These are phyloP conservation scores for Charanyca ferruginea DNA, from an alignment of 2,888 invertebrate species.

Conservation along the genomic window DNA sequence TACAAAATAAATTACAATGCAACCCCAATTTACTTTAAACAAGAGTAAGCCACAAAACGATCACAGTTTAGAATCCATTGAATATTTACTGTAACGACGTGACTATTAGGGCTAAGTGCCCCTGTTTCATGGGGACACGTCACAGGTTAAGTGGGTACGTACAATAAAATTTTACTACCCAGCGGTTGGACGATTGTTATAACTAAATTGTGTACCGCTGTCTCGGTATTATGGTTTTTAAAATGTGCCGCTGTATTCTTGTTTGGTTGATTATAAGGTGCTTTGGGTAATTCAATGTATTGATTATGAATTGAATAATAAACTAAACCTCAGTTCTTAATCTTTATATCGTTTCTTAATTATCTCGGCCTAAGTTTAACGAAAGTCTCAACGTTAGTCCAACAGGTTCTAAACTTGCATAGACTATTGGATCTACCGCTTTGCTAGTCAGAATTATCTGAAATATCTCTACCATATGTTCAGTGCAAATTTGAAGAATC, in stretches of 20 bases:
- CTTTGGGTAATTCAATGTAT: background rate
- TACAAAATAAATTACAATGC: background rate
- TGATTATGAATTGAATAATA: background rate
- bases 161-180: constrained; percentile 84
- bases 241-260: background rate
- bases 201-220: constrained; percentile 60
- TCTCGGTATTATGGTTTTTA: constrained; percentile 23
- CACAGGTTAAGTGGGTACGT: constrained; percentile 80
- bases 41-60: constrained; percentile 20
- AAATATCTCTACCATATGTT: background rate
- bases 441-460: background rate
- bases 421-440: background rate
- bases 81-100: constrained; percentile 80
- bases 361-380: too few species aligned
- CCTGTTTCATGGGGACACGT: constrained; percentile 74
- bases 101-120: constrained; percentile 82
- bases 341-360: too few species aligned
- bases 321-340: background rate
- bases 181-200: constrained; percentile 67
- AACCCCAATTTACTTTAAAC: background rate
- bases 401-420: too few species aligned
- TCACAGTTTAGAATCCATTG: constrained; percentile 76
- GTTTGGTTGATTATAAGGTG: background rate
- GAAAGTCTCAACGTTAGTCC: too few species aligned
- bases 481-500: background rate